Evolutionary conservation across 2,797 vertebrate species (phyloP), one percentile per base, ranked within the genome.

Genomic region (Chelmon rostratus): DNA sequence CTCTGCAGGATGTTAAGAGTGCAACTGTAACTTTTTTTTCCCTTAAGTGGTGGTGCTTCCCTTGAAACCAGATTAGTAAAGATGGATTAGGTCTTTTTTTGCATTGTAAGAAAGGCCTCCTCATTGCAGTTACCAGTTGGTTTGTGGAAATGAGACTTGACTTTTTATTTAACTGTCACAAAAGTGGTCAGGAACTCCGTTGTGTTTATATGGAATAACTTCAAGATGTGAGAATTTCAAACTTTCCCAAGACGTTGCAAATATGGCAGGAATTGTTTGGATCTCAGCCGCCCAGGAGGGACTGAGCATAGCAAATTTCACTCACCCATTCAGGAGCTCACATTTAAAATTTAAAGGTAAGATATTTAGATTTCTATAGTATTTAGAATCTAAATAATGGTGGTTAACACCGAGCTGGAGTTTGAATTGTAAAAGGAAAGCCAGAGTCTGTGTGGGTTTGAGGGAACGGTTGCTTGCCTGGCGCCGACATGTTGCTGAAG

Each of bases 351-450:
- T 31, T 31, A 3, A 3, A 31, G 31, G 28, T n/a, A n/a, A n/a
- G n/a, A n/a, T n/a, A 31, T 31, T 31, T 4, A 3, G 28, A 31
- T 31, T 31, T 31, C 4, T 31, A 4, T 31, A 31, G 28, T 31
- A 31, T 31, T 31, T 31, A 31, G 28, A 28, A 31, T 31, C 28
- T 31, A n/a, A 63, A 50, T 50, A 52, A 71, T 33, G 0, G 16
- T 44, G 13, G 23, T 13, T 53, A 44, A 21, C n/a, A 70, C 1
- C 54, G 11, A 83, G 6, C 31, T 46, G 37, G 25, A 35, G 28
- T 9, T 75, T 67, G 47, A 68, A 46, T 66, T 62, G 31, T 62
- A 23, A 67, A 74, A 56, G 12, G 64, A 64, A 67, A 68, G 44
- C 15, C 58, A 37, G 25, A 57, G 18, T 42, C 42, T 19, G 21